These are phyloP conservation scores for Dinoponera quadriceps DNA, from an alignment of 1,140 invertebrate species.

Conservation along the genomic window DNA sequence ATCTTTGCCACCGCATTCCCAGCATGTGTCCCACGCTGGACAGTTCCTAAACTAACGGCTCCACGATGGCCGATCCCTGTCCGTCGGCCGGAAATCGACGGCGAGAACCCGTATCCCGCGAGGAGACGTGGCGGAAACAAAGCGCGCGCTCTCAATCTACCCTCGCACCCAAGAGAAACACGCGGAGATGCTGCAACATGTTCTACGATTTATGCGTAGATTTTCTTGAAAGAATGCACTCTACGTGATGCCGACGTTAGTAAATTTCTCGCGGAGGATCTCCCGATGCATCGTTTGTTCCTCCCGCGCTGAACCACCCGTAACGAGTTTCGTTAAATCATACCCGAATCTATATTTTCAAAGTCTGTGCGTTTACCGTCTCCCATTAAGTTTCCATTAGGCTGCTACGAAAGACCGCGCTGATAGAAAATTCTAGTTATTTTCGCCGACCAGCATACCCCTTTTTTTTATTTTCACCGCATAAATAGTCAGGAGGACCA, in stretches of 20 bases:
- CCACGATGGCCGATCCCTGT: conserved; percentile 12
- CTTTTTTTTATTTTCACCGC: no score
- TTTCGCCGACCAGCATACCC: no score
- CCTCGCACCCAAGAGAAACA: background rate
- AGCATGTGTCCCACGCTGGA: background rate
- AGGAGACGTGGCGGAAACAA: background rate
- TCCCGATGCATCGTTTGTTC: background rate
- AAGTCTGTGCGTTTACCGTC: no score
- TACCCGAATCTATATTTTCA: no score
- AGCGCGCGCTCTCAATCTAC: background rate
- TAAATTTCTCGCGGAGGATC: background rate
- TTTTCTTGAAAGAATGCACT: conserved; percentile 8
- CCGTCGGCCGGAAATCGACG: background rate
- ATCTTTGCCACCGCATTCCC: conserved; percentile 8
- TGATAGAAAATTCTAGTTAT: no score
- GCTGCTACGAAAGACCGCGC: no score
- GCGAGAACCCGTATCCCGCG: background rate
- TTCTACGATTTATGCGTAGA: background rate
- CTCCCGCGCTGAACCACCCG: background rate
- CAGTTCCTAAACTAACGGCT: conserved; percentile 1
- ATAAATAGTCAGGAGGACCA: no score
- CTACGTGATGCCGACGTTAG: background rate
- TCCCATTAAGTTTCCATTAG: no score
- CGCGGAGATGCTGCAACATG: background rate
- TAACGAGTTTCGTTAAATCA: no score